Conservation (phyloP, 2,888 invertebrate species). For the Lasioglossum lativentre region DNA sequence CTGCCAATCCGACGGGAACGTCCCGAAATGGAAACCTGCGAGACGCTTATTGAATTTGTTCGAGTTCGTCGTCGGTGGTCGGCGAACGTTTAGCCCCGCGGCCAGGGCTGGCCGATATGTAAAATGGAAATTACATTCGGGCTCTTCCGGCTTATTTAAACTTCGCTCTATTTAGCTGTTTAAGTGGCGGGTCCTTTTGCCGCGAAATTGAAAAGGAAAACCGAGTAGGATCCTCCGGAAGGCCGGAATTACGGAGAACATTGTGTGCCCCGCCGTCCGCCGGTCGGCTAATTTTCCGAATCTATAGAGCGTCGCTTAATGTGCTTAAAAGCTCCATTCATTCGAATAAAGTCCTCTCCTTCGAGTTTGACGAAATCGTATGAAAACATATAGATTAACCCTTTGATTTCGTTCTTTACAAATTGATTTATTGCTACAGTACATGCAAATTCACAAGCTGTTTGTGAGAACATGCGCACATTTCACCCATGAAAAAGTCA, state of each 20-base stretch:
- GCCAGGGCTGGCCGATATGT: background rate
- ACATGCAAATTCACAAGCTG: background rate
- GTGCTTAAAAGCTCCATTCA: background rate
- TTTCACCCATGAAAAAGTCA: background rate
- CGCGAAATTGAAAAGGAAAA: background rate
- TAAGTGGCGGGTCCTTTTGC: background rate
- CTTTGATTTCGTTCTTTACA: background rate
- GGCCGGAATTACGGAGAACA: background rate
- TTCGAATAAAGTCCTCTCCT: background rate
- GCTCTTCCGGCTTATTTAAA: background rate
- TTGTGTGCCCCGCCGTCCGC: background rate
- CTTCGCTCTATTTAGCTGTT: background rate
- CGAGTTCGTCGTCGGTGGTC: background rate
- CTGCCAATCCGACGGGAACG: background rate
- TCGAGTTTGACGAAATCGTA: background rate
- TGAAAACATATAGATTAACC: background rate
- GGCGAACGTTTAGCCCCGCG: background rate
- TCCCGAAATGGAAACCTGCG: background rate
- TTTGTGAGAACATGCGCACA: background rate
- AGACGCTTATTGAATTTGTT: constrained; percentile 4
- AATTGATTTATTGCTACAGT: background rate
- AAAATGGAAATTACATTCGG: background rate
- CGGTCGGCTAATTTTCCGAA: background rate
- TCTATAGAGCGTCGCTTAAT: background rate
- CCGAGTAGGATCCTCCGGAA: background rate